Percentiles rank a stretch among this genome's conserved stretches.
Conservation (phyloP, 2,797 vertebrate species). For the Discoglossus pictus region DNA sequence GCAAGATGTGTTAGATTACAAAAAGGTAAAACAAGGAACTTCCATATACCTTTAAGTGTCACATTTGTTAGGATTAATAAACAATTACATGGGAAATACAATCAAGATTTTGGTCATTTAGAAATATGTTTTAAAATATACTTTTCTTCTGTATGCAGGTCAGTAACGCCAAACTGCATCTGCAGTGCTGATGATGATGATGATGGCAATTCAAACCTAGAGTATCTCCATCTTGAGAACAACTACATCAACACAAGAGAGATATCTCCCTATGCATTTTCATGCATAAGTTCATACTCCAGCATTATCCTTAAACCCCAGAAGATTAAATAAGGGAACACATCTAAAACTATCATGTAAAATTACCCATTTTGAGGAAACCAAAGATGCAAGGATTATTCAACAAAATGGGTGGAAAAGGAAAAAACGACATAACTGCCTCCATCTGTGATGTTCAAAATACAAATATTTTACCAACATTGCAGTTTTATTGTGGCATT, state of each 20-base stretch:
- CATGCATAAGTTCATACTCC: constrained; percentile 87
- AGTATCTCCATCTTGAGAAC: constrained; percentile 89
- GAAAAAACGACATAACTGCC: too few relatives aligned
- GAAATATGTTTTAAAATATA: too few relatives aligned
- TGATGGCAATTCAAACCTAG: constrained; percentile 77
- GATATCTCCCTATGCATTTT: constrained; percentile 82
- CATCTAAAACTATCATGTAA: too few relatives aligned
- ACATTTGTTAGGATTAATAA: too few relatives aligned
- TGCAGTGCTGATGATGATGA: constrained; percentile 77
- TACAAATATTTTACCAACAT: not conserved
- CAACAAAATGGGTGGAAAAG: not conserved
- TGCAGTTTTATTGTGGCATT: not conserved
- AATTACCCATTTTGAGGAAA: not conserved
- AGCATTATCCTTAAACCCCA: constrained; percentile 90
- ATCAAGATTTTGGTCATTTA: too few relatives aligned
- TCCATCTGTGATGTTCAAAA: too few relatives aligned
- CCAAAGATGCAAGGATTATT: not conserved
- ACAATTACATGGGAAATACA: constrained; percentile 2
- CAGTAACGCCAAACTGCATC: constrained; percentile 79
- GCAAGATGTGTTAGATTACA: too few relatives aligned
- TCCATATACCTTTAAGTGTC: too few relatives aligned
- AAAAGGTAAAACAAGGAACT: too few relatives aligned
- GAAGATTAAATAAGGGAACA: constrained; percentile 67
- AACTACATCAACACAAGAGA: constrained; percentile 85
- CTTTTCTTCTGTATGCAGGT: constrained; percentile 69